These are phyloP conservation scores for Oncorhynchus nerka DNA, from an alignment of 2,113 vertebrate species.

Conservation along the genomic window DNA sequence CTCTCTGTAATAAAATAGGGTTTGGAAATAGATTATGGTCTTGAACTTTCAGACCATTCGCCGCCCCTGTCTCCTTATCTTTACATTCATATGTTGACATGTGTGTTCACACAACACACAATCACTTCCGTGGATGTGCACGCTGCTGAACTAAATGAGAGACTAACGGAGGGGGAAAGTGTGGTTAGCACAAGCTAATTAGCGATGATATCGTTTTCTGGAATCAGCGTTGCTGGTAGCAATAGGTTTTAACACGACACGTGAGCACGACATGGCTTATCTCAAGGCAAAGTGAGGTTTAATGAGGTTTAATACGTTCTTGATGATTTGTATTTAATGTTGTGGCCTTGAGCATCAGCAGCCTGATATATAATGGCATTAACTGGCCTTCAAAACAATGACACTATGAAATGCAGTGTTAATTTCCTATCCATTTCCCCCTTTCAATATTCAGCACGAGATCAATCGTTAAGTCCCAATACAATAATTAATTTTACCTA, in stretches of 20 bases:
- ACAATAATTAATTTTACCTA: no score
- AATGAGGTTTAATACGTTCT: conserved; percentile 36
- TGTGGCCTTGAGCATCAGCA: conserved; percentile 32
- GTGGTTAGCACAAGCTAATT: conserved; percentile 6
- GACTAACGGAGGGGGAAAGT: neutral
- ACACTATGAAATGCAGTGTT: neutral
- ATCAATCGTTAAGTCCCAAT: no score
- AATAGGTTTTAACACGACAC: neutral
- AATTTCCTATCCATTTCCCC: no score
- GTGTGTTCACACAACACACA: neutral
- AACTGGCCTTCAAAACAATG: conserved; percentile 4
- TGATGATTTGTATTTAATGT: conserved; percentile 45
- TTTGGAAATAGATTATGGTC: neutral
- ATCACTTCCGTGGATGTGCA: conserved; percentile 5
- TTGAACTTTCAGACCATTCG: neutral
- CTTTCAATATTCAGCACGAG: neutral
- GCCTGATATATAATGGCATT: conserved; percentile 39
- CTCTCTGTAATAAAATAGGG: conserved; percentile 5
- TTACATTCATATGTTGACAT: neutral
- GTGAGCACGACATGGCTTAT: neutral
- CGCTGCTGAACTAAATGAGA: conserved; percentile 2
- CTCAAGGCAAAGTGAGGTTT: conserved; percentile 1
- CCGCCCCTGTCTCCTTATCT: neutral
- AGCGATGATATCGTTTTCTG: neutral
- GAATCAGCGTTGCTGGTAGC: neutral